These are phyloP conservation scores for Hippocampus mohnikei DNA, from an alignment of 2,113 vertebrate species.

Conservation along the genomic window DNA sequence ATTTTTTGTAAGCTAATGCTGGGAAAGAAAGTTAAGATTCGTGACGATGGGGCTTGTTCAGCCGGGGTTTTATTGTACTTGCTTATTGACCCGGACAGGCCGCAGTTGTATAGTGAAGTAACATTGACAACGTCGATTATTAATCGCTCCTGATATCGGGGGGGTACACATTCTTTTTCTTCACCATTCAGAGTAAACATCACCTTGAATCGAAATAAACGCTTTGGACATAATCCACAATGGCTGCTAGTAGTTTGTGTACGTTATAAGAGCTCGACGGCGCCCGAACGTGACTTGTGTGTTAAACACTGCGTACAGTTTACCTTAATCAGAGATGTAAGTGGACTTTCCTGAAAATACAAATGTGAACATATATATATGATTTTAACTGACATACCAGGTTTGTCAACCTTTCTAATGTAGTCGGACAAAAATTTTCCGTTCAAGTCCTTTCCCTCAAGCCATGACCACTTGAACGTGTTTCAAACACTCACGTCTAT, in stretches of 20 bases:
- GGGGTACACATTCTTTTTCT: not conserved
- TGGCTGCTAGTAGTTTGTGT: not conserved
- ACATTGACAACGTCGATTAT: not conserved
- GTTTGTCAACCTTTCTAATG: too few relatives aligned
- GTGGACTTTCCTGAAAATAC: too few relatives aligned
- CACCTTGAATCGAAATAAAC: not conserved
- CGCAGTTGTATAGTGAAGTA: not conserved
- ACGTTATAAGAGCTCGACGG: conserved; percentile 48
- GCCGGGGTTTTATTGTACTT: not conserved
- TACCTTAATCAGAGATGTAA: conserved; percentile 37
- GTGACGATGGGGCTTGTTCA: not conserved
- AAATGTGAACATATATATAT: too few relatives aligned
- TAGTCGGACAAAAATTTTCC: too few relatives aligned
- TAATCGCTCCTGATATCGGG: not conserved
- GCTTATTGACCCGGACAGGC: not conserved
- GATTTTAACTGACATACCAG: too few relatives aligned
- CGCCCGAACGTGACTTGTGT: conserved; percentile 53
- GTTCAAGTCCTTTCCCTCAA: too few relatives aligned
- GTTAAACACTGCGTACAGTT: conserved; percentile 45
- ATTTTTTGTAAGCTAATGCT: not conserved
- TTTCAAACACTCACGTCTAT: too few relatives aligned
- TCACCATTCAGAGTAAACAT: too few relatives aligned
- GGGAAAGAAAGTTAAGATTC: conserved; percentile 19
- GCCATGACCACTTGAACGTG: too few relatives aligned
- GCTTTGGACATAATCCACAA: not conserved